Conservation (phyloP, 2,797 vertebrate genomes). For the Sparidentex hasta region DNA sequence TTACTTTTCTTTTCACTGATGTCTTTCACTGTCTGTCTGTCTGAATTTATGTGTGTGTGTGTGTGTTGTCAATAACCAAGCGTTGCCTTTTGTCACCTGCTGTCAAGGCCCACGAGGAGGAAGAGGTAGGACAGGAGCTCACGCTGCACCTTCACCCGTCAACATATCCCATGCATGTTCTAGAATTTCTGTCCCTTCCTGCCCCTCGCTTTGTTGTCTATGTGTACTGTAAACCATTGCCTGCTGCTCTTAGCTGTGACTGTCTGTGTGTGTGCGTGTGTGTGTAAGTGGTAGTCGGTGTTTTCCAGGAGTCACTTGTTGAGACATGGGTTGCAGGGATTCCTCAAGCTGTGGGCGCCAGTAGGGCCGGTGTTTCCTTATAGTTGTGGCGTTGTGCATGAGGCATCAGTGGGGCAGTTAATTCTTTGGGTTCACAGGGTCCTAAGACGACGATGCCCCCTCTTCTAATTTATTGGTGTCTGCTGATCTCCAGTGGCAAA, state of each 20-base stretch:
- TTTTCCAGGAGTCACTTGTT: conserved; percentile 44
- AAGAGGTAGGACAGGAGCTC: conserved; percentile 94
- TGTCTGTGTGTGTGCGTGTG: conserved; percentile 37
- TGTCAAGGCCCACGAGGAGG: conserved; percentile 96
- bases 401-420: conserved; percentile 44
- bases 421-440: conserved; percentile 61
- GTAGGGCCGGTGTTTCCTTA: conserved; percentile 29
- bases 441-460: conserved; percentile 8
- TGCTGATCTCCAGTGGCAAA: conserved; percentile 13
- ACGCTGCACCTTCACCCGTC: conserved; percentile 45
- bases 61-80: conserved; percentile 87
- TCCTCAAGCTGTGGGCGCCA: conserved; percentile 5
- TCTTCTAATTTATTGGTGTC: conserved; percentile 40
- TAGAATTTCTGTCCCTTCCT: conserved; percentile 34
- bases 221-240: not conserved
- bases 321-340: conserved; percentile 38
- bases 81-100: conserved; percentile 88
- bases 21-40: conserved; percentile 29
- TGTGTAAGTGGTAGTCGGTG: conserved; percentile 27
- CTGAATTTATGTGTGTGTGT: conserved; percentile 42
- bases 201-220: conserved; percentile 31
- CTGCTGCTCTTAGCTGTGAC: conserved; percentile 46
- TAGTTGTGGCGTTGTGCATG: conserved; percentile 51
- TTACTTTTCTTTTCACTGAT: conserved; percentile 52
- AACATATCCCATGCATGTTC: conserved; percentile 66